Conservation (phyloP, 2,888 invertebrate genomes). For the Lydus trimaculatus region DNA sequence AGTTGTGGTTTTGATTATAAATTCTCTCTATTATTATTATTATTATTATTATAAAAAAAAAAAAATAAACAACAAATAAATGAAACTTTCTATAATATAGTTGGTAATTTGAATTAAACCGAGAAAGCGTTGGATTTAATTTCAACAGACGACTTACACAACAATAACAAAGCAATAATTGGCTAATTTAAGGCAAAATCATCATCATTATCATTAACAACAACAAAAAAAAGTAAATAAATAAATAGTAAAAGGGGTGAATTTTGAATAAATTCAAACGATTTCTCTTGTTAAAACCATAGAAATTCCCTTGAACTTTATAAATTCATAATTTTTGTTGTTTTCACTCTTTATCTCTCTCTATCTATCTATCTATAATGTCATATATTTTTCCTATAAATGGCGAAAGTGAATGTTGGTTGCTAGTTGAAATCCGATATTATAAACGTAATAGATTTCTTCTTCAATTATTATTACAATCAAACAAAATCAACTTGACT, state of each 20-base stretch:
- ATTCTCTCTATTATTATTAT: too few species aligned
- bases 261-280: not conserved
- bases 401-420: not conserved
- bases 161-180: not conserved
- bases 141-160: constrained; percentile 12
- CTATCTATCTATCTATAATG: too few species aligned
- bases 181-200: not conserved
- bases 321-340: not conserved
- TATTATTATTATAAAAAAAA: too few species aligned
- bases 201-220: not conserved
- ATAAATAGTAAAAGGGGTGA: not conserved
- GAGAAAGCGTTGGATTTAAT: constrained; percentile 15
- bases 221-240: too few species aligned
- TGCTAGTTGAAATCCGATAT: not conserved
- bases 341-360: too few species aligned
- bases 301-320: not conserved
- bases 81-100: not conserved
- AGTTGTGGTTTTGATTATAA: too few species aligned
- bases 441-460: not conserved
- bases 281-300: not conserved
- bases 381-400: not conserved
- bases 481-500: not conserved
- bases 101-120: constrained; percentile 22
- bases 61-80: not conserved
- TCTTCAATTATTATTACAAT: not conserved